Base-by-base conservation (phyloP, 2,888 invertebrate genomes). In the Shargacucullia verbasci region DNA sequence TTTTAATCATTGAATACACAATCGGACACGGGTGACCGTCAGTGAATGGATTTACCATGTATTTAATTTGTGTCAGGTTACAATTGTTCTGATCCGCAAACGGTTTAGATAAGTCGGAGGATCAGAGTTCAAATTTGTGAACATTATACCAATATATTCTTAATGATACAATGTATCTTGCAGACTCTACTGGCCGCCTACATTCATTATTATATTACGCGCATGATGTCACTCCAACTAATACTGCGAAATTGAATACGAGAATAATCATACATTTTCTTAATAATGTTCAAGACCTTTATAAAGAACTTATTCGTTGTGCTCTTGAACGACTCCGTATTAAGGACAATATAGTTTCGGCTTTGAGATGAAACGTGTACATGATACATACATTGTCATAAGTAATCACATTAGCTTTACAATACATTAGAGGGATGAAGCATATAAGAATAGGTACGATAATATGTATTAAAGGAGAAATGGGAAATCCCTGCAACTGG, bases 221-320 rank as follows among this genome's bases (percentile, higher is more conserved):
- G 46, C 39, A 49, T 70, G 70, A 70, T 70, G 63, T 70, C 70
- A 70, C 34, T 11, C 46, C 43, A 55, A 49, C 67, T 56, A 62
- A 70, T 63, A 62, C 37, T 9, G 63, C 67, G 37, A 67, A 62
- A 62, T 49, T 62, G 45, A 35, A 53, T 45, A 49, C 25, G 4
- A 20, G 33, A n/a, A 29, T 33, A 52, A 41, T 48, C 14, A 14
- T 35, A 52, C 14, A 38, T 39, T 27, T 47, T 40, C 13, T n/a
- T n/a, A n/a, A 38, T 13, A 59, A 62, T 29, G 7, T 39, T 39
- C 8, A 31, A 38, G 15, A 45, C n/a, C 41, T 50, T 29, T 58
- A 43, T 31, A 12, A 50, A 52, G 50, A 37, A 58, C 62, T 38
- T 27, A 47, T 59, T 64, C 10, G 35, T 59, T 53, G 15, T 29